Evolutionary conservation across 2,113 vertebrate genomes (phyloP).

Genomic region (Zosterops lateralis): DNA sequence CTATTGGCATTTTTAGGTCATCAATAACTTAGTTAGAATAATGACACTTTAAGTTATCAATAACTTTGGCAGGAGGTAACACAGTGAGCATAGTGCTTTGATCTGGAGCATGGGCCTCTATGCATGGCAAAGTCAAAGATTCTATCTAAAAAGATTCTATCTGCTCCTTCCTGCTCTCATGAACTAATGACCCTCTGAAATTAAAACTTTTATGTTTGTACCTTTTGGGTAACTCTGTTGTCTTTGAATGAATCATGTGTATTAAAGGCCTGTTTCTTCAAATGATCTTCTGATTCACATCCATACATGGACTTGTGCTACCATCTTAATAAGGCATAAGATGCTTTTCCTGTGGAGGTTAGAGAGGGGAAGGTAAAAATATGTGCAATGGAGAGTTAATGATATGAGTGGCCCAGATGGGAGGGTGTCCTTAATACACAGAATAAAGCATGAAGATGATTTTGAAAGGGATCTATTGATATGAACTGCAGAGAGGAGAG

Average conservation of each 20-base stretch:
- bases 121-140: background rate
- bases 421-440: background rate
- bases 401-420: background rate
- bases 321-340: background rate
- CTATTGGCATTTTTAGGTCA: background rate
- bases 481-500: background rate
- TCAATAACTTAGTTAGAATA: background rate
- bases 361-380: background rate
- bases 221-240: background rate
- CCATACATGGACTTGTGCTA: background rate
- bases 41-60: background rate
- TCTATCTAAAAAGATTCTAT: background rate
- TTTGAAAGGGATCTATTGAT: background rate
- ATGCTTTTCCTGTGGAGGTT: background rate
- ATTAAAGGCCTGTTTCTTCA: background rate
- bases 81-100: background rate
- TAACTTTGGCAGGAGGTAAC: background rate
- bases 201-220: background rate
- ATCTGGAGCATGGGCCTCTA: background rate
- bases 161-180: background rate
- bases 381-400: background rate
- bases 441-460: background rate
- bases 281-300: background rate
- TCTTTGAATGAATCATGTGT: background rate
- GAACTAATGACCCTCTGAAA: background rate